Conservation (phyloP, 53 echinoderm and acorn worm genomes). For the Patiria pectinifera region DNA sequence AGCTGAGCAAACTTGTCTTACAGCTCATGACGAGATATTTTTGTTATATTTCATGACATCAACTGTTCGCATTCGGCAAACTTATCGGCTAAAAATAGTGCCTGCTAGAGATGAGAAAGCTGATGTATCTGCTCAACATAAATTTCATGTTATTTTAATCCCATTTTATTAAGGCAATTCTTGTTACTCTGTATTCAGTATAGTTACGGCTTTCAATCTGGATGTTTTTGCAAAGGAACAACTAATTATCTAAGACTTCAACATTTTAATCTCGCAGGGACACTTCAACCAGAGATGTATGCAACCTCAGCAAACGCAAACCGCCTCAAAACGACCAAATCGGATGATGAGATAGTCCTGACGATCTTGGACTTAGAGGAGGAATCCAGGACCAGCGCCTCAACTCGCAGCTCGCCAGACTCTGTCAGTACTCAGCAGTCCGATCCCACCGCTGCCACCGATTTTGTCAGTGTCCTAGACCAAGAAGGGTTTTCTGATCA, state of each 20-base stretch:
- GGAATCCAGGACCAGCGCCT: slow-evolving; percentile 3
- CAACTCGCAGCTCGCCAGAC: slow-evolving; percentile 37
- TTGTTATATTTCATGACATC: too few relatives aligned
- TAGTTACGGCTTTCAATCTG: not conserved
- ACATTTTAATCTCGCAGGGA: not conserved
- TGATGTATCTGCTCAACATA: too few relatives aligned
- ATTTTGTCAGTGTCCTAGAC: not conserved
- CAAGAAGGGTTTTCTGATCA: slow-evolving; percentile 11
- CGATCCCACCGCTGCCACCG: not conserved
- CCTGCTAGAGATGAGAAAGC: too few relatives aligned
- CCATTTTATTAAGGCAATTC: too few relatives aligned
- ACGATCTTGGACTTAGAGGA: slow-evolving; percentile 56
- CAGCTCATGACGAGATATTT: too few relatives aligned
- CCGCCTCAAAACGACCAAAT: slow-evolving; percentile 14
- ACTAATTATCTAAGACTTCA: not conserved
- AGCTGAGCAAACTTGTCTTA: too few relatives aligned
- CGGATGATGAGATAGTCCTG: slow-evolving; percentile 60
- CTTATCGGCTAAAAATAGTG: not conserved
- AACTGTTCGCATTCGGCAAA: not conserved
- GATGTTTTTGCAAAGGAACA: not conserved
- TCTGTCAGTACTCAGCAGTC: not conserved
- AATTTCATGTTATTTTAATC: too few relatives aligned
- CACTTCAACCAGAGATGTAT: slow-evolving; percentile 12
- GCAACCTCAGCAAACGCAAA: not conserved
- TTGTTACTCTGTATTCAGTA: too few relatives aligned